Percentiles rank a stretch among this genome's conserved stretches.
phyloP scores from a whole-genome alignment of 2,113 vertebrate genomes.

The Haliaeetus leucogaster region DNA sequence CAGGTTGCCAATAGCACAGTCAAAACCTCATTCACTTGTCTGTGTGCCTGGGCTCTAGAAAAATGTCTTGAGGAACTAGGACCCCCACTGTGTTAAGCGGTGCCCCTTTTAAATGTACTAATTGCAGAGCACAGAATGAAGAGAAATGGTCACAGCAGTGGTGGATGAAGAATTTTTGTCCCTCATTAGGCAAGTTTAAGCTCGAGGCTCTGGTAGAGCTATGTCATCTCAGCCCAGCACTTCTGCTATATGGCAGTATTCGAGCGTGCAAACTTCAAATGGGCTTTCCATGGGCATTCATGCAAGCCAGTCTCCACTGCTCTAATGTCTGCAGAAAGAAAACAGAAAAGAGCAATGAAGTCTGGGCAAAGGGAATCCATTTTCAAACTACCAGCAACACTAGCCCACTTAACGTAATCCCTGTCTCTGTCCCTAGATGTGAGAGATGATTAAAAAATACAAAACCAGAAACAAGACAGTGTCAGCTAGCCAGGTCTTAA shows the following conservation, averaged over 20 bases:
- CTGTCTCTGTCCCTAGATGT: background rate
- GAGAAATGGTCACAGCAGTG: slow-evolving; percentile 47
- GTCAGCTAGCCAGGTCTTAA: background rate
- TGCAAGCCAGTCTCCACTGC: background rate
- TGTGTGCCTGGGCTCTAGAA: background rate
- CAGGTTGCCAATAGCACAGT: background rate
- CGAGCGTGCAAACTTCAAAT: background rate
- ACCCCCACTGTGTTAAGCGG: background rate
- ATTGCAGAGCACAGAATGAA: slow-evolving; percentile 32
- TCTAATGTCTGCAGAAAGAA: background rate
- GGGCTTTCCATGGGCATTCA: background rate
- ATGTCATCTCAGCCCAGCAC: slow-evolving; percentile 27
- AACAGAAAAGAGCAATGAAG: background rate
- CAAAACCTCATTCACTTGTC: background rate
- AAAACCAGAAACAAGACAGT: background rate
- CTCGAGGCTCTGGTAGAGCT: slow-evolving; percentile 20
- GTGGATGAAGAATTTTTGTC: slow-evolving; percentile 47
- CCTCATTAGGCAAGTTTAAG: slow-evolving; percentile 51
- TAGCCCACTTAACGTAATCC: background rate
- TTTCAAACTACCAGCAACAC: background rate
- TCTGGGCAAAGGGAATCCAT: background rate
- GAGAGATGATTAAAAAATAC: background rate
- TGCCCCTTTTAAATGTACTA: slow-evolving; percentile 14
- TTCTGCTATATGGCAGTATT: background rate
- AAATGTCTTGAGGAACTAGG: background rate